Conservation (phyloP, 2,888 invertebrate genomes). For the Dromius quadrimaculatus region DNA sequence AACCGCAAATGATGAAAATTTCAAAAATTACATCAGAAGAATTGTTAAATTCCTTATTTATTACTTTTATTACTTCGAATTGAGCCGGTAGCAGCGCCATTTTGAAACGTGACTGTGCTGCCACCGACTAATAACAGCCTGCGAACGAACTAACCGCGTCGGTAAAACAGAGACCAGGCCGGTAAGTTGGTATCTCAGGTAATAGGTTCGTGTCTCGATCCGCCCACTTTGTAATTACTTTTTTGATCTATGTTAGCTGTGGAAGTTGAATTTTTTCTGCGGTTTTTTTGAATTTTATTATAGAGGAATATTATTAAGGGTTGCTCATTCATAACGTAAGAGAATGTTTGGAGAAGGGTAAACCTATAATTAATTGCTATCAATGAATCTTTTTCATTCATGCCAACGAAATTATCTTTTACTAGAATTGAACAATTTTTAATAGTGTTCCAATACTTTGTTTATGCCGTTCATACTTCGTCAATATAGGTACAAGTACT, state of each 20-base stretch:
- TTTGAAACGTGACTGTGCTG: slow-evolving; percentile 60
- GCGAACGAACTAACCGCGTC: slow-evolving; percentile 47
- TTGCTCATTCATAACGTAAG: neutral
- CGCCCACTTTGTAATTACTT: slow-evolving; percentile 67
- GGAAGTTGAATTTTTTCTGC: neutral
- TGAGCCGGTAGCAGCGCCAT: slow-evolving; percentile 15
- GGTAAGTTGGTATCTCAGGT: slow-evolving; percentile 60
- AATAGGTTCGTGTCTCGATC: slow-evolving; percentile 65
- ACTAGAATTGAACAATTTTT: too few species aligned
- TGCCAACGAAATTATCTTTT: too few species aligned
- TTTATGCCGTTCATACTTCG: too few species aligned
- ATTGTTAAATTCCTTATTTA: too few species aligned
- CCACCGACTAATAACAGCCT: slow-evolving; percentile 67
- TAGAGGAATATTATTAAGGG: neutral
- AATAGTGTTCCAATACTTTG: too few species aligned
- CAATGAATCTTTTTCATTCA: too few species aligned
- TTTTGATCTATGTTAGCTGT: slow-evolving; percentile 61
- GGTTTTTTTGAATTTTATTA: slow-evolving; percentile 10
- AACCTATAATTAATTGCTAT: too few species aligned
- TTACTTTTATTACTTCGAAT: too few species aligned
- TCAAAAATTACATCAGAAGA: too few species aligned
- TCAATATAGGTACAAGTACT: too few species aligned
- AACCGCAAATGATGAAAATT: too few species aligned
- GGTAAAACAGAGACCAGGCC: slow-evolving; percentile 13
- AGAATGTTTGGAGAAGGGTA: too few species aligned